Base-by-base conservation (phyloP, 2,888 invertebrate species). In the Lapara coniferarum region DNA sequence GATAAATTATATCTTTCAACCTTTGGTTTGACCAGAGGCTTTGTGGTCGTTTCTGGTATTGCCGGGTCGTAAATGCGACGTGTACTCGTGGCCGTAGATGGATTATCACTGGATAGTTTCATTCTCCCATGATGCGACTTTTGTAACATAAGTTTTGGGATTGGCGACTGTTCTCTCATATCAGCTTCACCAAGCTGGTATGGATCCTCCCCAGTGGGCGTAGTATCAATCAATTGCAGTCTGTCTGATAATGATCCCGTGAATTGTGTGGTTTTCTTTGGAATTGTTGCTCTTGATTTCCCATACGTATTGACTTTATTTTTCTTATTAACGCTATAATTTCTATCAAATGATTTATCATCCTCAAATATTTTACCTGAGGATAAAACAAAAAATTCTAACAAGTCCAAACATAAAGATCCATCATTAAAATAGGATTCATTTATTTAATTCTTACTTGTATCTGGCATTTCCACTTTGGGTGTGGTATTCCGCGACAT, bases 161-260 rank as follows among this genome's bases (percentile, higher is more conserved):
- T 93, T 0, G 93, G 93, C 0, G 93, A 92, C 69, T 93, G 92
- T 68, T 92, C 93, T 51, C 92, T 80, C 88, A 93, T 88, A 58
- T 93, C 93, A 0, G 92, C 92, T 71, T 93, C 93, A 1, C 93
- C 92, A 1, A 92, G 75, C 74, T 92, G 92, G 73, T 93, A 93
- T 0, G 93, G 93, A 66, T 93, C 93, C 71, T 91, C 91, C 0
- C 93, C 93, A 0, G 91, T 91, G 0, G 92, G 92, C 2, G 92
- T 92, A 0, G 92, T 90, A 66, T 93, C 93, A 13, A 93, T 92
- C 8, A 93, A 77, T 71, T 86, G 87, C 8, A 93, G 80, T 70
- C 92, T 81, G 71, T 92, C 90, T 0, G 92, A 89, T 14, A 92
- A 78, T 0, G 91, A 91, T 0, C 91, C 91, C 0, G 88, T 86